Conservation (phyloP, 1,140 invertebrate species). For the Nebria ingens region DNA sequence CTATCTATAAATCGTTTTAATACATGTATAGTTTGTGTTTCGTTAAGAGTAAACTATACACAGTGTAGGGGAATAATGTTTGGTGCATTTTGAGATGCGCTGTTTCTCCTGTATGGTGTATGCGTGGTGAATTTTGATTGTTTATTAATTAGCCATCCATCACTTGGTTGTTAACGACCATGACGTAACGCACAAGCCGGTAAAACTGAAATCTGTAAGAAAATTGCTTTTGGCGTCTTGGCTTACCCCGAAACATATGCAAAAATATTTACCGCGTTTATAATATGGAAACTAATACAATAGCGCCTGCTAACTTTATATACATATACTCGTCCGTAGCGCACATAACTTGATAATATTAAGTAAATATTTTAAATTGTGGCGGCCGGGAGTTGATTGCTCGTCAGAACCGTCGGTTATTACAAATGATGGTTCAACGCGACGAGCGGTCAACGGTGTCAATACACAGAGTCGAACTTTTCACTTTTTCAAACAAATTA, state of each 20-base stretch:
- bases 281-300: no score
- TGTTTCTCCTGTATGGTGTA: neutral
- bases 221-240: conserved; percentile 8
- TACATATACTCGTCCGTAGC: no score
- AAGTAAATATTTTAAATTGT: no score
- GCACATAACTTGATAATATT: no score
- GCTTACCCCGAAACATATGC: neutral
- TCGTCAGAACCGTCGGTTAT: no score
- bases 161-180: neutral
- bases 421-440: no score
- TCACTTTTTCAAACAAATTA: no score
- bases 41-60: neutral
- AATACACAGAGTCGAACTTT: no score
- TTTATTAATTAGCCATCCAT: conserved; percentile 9
- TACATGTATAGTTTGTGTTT: neutral
- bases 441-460: no score
- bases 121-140: conserved; percentile 3
- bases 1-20: neutral
- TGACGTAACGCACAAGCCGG: conserved; percentile 6
- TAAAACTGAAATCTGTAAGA: conserved; percentile 8
- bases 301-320: no score
- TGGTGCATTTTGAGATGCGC: neutral
- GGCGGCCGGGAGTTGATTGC: no score
- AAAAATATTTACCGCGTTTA: neutral
- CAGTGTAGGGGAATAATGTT: neutral